Evolutionary conservation across 2,113 vertebrate genomes (phyloP), one percentile per base, ranked within the genome.

Genomic region (Okapia johnstoni): DNA sequence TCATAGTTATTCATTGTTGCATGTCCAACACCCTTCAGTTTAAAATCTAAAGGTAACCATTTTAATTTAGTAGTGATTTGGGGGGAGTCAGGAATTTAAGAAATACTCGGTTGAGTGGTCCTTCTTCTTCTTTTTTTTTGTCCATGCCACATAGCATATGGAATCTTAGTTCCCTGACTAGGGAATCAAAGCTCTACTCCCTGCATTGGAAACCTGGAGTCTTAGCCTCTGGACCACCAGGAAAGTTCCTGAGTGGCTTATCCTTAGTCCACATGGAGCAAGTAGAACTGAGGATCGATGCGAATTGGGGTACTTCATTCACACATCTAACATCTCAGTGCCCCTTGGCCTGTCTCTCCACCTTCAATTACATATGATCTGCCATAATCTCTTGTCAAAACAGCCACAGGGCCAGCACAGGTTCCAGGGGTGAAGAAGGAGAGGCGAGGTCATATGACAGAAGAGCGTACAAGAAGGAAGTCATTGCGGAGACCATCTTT

Each of bases 241-340:
- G 66, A 5, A 70, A 70, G 66, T 70, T 9, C 19, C 70, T 7
- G 23, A 9, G n/a, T 28, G 11, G 7, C 28, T 93, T 54, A 4
- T 73, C 15, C 57, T n/a, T 8, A 40, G 46, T 14, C 7, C 60
- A 55, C 6, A 0, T 48, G 11, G 11, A 26, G 13, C 7, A 79
- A 3, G n/a, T 48, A 43, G 6, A 40, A 6, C 54, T 70, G 70
- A 73, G 30, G 40, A 36, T 7, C 43, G 8, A n/a, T 19, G 48
- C 5, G 3, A 26, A n/a, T 70, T 17, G 25, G 40, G 0, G 1
- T n/a, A 26, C 30, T 81, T 83, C 2, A 48, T 52, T 93, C 15
- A 25, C 5, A 12, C 1, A 23, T 36, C 8, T 6, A 46, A 13
- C 4, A 8, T 13, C 4, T 76, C n/a, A 7, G 40, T 15, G 21